Evolutionary conservation across 2,797 vertebrate genomes (phyloP).

Genomic region (Apogon talboti): DNA sequence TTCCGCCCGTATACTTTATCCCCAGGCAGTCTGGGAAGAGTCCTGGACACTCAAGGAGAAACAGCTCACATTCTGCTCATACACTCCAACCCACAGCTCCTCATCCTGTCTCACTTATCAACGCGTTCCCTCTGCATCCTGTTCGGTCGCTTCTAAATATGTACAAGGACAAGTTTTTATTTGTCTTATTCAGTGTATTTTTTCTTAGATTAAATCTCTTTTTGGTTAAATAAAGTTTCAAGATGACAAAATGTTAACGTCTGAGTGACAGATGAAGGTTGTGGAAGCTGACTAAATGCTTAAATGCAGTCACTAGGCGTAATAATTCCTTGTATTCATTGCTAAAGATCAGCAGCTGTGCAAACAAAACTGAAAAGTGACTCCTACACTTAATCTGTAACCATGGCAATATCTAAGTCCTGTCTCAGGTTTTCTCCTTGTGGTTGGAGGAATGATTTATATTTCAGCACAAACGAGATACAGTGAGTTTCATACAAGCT

Average conservation of each 20-base stretch:
- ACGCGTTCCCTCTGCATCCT: slow-evolving; percentile 17
- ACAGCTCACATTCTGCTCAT: slow-evolving; percentile 59
- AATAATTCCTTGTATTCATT: slow-evolving; percentile 15
- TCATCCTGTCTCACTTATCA: slow-evolving; percentile 43
- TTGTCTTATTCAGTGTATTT: slow-evolving; percentile 27
- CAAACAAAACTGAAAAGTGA: slow-evolving; percentile 39
- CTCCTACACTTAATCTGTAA: slow-evolving; percentile 34
- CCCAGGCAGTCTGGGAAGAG: slow-evolving; percentile 40
- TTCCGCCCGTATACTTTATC: slow-evolving; percentile 12
- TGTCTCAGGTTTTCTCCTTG: slow-evolving; percentile 15
- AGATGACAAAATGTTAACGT: slow-evolving; percentile 15
- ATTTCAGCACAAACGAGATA: slow-evolving; percentile 26
- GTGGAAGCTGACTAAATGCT: slow-evolving; percentile 16
- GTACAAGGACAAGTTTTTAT: slow-evolving; percentile 23
- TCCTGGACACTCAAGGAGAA: slow-evolving; percentile 63
- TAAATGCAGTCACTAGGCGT: slow-evolving; percentile 8
- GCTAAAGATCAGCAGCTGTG: slow-evolving; percentile 40
- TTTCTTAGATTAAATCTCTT: slow-evolving; percentile 10
- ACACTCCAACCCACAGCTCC: slow-evolving; percentile 21
- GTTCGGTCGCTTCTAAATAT: slow-evolving; percentile 14
- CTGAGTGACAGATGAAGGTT: slow-evolving; percentile 13
- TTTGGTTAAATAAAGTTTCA: neutral
- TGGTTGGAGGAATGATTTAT: slow-evolving; percentile 28
- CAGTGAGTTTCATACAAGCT: slow-evolving; percentile 26
- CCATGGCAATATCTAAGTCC: slow-evolving; percentile 20